Percentiles rank a stretch among this genome's conserved stretches.
Evolutionary conservation across 2,113 vertebrate genomes (phyloP).

Genomic region (Paramisgurnus dabryanus): DNA sequence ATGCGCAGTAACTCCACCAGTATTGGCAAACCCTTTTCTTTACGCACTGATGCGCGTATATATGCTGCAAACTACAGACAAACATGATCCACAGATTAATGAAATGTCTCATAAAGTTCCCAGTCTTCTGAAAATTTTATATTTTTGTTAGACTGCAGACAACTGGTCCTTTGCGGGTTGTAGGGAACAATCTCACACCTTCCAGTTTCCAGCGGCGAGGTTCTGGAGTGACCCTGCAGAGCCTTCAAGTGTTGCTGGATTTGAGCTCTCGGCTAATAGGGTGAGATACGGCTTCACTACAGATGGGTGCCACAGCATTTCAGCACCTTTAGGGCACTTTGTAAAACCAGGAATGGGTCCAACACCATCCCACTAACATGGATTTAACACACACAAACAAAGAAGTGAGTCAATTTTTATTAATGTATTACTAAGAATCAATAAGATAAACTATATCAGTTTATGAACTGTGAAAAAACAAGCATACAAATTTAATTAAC

Average conservation of each 20-base stretch:
- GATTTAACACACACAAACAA: background rate
- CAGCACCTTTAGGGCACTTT: conserved; percentile 92
- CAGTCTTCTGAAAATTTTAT: too few species aligned
- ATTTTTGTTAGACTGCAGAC: background rate
- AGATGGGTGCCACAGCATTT: conserved; percentile 96
- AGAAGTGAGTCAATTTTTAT: too few species aligned
- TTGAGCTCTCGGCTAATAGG: conserved; percentile 95
- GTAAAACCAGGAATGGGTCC: conserved; percentile 95
- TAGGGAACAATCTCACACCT: conserved; percentile 72
- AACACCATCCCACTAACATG: conserved; percentile 92
- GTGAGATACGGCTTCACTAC: conserved; percentile 97
- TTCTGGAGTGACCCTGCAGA: conserved; percentile 97
- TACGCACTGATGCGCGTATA: conserved; percentile 93
- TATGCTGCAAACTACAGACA: conserved; percentile 88
- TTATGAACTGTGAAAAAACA: too few species aligned
- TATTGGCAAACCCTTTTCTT: conserved; percentile 97
- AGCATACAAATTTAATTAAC: too few species aligned
- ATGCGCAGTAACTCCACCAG: conserved; percentile 96
- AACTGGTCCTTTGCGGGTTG: background rate
- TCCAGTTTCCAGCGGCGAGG: conserved; percentile 97
- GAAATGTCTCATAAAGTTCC: too few species aligned
- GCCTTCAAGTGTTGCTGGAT: conserved; percentile 94
- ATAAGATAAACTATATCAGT: too few species aligned
- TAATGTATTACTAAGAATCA: too few species aligned
- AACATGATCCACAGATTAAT: background rate